These are phyloP conservation scores for Alethe diademata DNA, from an alignment of 2,113 vertebrate species.

Conservation along the genomic window DNA sequence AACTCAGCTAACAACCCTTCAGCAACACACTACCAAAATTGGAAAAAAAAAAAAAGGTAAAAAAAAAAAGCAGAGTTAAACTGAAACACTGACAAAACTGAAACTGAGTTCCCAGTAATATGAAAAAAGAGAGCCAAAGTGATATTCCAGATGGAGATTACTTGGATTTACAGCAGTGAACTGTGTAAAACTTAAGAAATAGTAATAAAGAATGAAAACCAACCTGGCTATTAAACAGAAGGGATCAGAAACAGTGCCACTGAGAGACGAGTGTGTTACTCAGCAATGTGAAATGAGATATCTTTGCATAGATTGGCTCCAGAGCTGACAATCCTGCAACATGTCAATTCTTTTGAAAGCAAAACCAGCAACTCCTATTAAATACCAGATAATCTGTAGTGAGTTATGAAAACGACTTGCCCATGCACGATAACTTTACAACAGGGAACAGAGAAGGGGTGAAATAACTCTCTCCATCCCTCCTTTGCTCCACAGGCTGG, in stretches of 20 bases:
- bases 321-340: not conserved
- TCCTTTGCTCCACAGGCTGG: not conserved
- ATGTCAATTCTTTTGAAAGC: not conserved
- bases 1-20: not conserved
- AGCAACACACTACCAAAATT: not conserved
- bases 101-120: not conserved
- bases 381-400: not conserved
- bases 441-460: not conserved
- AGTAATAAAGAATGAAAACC: constrained; percentile 25
- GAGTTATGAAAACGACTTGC: not conserved
- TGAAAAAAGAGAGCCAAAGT: not conserved
- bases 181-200: constrained; percentile 12
- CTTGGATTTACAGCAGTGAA: constrained; percentile 8
- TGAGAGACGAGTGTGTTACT: not conserved
- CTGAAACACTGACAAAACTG: constrained; percentile 1
- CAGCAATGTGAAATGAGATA: not conserved
- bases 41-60: not conserved
- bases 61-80: not conserved
- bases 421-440: not conserved
- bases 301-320: not conserved
- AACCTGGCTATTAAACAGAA: not conserved
- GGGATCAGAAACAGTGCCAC: not conserved
- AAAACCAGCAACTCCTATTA: not conserved
- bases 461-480: not conserved
- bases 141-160: constrained; percentile 32